Base-by-base conservation (phyloP, 2,113 vertebrate genomes). In the Bolborhynchus lineola region DNA sequence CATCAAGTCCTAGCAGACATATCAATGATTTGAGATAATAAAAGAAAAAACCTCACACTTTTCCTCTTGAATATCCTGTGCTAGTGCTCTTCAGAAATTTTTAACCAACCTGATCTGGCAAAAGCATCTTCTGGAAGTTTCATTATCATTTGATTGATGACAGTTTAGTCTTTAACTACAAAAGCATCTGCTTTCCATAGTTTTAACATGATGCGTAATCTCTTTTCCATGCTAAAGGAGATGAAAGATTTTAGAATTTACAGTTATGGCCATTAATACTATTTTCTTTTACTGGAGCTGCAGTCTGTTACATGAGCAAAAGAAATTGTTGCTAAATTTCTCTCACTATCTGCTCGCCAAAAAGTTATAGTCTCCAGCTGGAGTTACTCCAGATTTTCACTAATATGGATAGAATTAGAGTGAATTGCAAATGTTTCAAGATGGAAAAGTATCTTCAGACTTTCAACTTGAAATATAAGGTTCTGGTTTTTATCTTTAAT, bases 321-420 rank as follows among this genome's bases (percentile, higher is more conserved):
- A 81, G 65, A 71, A 83, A 72, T 24, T 41, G 11, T 78, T 69
- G 47, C 86, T 95, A 29, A 85, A 92, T 88, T 86, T 95, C 59
- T 55, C 82, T 88, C 0, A 0, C 37, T 93, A 2, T 86, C 44
- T 85, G 17, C 67, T 77, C 94, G 90, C 94, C 94, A 94, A 83
- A 79, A 79, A 60, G 7, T 71, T 91, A 13, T 0, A 59, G 49
- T 24, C 72, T 93, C 83, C 68, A 90, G 64, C 76, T 95, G 94
- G 88, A 86, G 68, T 57, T 49, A 52, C 47, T 96, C 92, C 91
- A 95, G 33, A 44, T 86, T 95, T 95, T 91, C 60, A 50, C 63
- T 63, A 92, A 47, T 84, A 80, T 18, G 52, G 69, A 42, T 11
- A n/a, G 82, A 85, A 70, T 70, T 91, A 78, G 42, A 81, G 52